Conservation (phyloP, 1,140 invertebrate genomes). For the Octopus sinensis region DNA sequence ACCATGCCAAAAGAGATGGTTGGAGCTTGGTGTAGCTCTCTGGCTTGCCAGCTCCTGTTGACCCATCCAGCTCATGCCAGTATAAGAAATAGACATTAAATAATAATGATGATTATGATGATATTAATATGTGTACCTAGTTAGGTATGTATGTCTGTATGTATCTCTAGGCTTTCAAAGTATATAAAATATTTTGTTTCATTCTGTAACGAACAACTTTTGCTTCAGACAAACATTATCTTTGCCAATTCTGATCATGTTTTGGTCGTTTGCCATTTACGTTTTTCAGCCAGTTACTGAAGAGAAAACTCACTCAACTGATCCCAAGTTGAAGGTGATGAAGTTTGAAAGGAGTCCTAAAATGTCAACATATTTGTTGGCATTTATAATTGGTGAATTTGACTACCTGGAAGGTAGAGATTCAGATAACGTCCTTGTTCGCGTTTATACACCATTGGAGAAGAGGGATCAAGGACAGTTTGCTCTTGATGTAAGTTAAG, state of each 20-base stretch:
- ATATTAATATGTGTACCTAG: no score
- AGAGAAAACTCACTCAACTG: slow-evolving; percentile 47
- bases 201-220: no score
- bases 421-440: slow-evolving; percentile 73
- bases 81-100: no score
- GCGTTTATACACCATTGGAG: slow-evolving; percentile 88
- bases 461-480: slow-evolving; percentile 90
- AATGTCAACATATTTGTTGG: slow-evolving; percentile 96
- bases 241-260: neutral
- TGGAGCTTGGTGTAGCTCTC: no score
- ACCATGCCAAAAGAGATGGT: no score
- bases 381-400: slow-evolving; percentile 88
- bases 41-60: no score
- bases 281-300: slow-evolving; percentile 65
- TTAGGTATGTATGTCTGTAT: no score
- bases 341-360: slow-evolving; percentile 83
- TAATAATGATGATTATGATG: no score
- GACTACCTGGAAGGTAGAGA: slow-evolving; percentile 77
- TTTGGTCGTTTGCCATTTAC: slow-evolving; percentile 7
- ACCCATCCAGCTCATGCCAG: no score
- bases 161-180: no score
- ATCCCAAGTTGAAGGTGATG: slow-evolving; percentile 64
- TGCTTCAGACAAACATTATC: no score
- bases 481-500: slow-evolving; percentile 68
- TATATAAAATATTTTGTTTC: no score